A percentile compares a stretch with the other conserved stretches of the same genome.
Conservation (phyloP, 2,113 vertebrate genomes). For the cat (Felis catus) region DNA sequence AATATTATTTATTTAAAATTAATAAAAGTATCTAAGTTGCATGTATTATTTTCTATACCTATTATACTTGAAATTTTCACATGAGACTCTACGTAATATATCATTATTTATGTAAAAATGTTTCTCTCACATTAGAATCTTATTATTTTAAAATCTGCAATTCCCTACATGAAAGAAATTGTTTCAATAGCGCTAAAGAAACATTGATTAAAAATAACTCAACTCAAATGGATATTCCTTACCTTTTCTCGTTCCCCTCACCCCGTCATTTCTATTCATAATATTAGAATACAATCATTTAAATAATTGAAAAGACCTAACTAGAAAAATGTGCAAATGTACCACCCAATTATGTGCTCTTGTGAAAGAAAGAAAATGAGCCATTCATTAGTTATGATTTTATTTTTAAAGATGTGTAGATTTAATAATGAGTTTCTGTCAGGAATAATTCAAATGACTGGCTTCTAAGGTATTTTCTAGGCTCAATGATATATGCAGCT, state of each 20-base stretch:
- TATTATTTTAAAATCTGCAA: slow-evolving; percentile 5
- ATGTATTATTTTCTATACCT: neutral
- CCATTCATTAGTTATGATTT: neutral
- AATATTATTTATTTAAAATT: neutral
- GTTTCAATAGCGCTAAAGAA: slow-evolving; percentile 18
- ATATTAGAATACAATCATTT: neutral
- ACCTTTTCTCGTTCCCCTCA: neutral
- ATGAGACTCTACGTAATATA: neutral
- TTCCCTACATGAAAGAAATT: neutral
- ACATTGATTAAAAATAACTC: neutral
- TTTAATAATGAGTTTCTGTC: neutral
- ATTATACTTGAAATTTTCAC: slow-evolving; percentile 13
- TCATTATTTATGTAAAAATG: neutral
- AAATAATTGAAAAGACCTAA: slow-evolving; percentile 19
- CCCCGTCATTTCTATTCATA: neutral
- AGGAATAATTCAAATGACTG: slow-evolving; percentile 15
- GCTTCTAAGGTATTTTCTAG: neutral
- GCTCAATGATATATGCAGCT: neutral
- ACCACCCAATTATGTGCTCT: neutral
- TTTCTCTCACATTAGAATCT: neutral
- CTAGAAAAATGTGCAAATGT: slow-evolving; percentile 40
- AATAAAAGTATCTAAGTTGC: neutral
- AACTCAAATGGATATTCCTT: slow-evolving; percentile 21
- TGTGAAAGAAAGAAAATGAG: slow-evolving; percentile 36
- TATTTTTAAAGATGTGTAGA: slow-evolving; percentile 11